phyloP scores from a whole-genome alignment of 2,888 invertebrate species.

The Tetragonula carbonaria region DNA sequence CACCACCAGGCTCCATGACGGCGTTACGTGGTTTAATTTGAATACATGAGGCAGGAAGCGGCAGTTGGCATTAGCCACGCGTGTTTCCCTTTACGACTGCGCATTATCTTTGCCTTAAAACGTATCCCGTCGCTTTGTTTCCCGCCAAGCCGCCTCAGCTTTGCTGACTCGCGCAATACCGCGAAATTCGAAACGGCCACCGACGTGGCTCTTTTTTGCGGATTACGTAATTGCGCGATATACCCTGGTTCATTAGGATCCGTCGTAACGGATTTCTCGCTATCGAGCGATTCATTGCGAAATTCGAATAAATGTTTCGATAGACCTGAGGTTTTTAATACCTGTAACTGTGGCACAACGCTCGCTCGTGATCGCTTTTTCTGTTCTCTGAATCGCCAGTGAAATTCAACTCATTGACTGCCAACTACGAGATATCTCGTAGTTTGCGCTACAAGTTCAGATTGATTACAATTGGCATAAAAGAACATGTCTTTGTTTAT shows the following conservation, averaged over 20 bases:
- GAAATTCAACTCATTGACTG: too few relatives aligned
- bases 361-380: too few relatives aligned
- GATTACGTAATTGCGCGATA: constrained; percentile 37
- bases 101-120: constrained; percentile 70
- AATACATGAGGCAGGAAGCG: constrained; percentile 80
- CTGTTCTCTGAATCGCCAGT: too few relatives aligned
- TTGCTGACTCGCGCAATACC: constrained; percentile 66
- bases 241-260: constrained; percentile 17
- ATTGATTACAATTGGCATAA: too few relatives aligned
- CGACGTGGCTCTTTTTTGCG: constrained; percentile 47
- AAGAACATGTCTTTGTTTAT: too few relatives aligned
- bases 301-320: not conserved
- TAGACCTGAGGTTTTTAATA: too few relatives aligned
- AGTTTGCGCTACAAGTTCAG: too few relatives aligned
- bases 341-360: too few relatives aligned
- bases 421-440: too few relatives aligned
- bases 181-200: constrained; percentile 68
- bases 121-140: constrained; percentile 45
- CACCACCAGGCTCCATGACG: constrained; percentile 60
- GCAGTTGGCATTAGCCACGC: constrained; percentile 76
- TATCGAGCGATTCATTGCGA: not conserved
- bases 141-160: not conserved
- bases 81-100: constrained; percentile 74
- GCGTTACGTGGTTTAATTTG: constrained; percentile 79
- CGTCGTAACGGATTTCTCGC: constrained; percentile 6